A percentile compares a stretch with the other conserved stretches of the same genome.
These are phyloP conservation scores for Campoplex nolae DNA, from an alignment of 2,888 invertebrate genomes.

Conservation along the genomic window DNA sequence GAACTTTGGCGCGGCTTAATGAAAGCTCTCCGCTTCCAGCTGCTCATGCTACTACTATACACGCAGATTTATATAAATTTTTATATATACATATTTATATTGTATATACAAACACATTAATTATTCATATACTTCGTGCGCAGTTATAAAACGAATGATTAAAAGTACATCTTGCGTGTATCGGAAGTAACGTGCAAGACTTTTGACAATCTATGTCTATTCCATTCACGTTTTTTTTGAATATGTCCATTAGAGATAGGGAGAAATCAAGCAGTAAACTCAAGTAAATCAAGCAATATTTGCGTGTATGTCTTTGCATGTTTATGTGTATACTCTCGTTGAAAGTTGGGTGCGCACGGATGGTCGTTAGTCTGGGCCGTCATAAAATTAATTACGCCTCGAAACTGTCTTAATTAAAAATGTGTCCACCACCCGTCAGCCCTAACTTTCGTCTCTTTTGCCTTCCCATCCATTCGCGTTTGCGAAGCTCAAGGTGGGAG, in stretches of 20 bases:
- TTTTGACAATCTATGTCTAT: background rate
- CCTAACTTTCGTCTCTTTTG: slow-evolving; percentile 64
- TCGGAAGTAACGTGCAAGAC: background rate
- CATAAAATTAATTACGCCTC: slow-evolving; percentile 83
- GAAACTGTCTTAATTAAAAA: slow-evolving; percentile 84
- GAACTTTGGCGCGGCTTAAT: slow-evolving; percentile 44
- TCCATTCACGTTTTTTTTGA: slow-evolving; percentile 1
- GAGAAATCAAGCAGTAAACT: slow-evolving; percentile 19
- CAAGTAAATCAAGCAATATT: no score
- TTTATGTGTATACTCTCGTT: slow-evolving; percentile 9
- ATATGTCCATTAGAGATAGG: background rate
- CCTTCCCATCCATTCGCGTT: slow-evolving; percentile 66
- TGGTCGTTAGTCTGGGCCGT: slow-evolving; percentile 76
- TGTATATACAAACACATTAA: background rate
- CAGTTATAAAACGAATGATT: background rate
- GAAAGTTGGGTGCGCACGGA: slow-evolving; percentile 50
- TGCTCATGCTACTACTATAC: background rate
- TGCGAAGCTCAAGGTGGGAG: slow-evolving; percentile 24
- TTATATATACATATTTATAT: background rate
- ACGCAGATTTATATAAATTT: background rate
- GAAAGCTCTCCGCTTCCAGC: slow-evolving; percentile 33
- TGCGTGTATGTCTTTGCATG: background rate
- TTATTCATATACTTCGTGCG: background rate
- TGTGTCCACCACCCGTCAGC: slow-evolving; percentile 80
- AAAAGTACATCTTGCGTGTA: background rate